phyloP scores from a whole-genome alignment of 1,140 invertebrate species.

The Vanessa atalanta region DNA sequence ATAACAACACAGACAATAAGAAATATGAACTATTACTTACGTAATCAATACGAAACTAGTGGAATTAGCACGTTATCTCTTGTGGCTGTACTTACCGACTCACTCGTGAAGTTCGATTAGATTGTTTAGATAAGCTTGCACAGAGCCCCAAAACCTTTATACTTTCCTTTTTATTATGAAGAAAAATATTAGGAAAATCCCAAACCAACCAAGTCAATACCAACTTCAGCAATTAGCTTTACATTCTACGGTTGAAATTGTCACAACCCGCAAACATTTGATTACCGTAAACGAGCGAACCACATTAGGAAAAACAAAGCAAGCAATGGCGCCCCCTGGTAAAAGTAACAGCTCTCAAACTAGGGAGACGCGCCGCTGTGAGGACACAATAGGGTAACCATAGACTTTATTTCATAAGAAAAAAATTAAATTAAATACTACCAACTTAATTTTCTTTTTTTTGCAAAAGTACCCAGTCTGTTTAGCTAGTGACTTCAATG shows the following conservation, averaged over 20 bases:
- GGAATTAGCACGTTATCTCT: no score
- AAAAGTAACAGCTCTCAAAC: conserved; percentile 24
- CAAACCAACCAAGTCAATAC: not conserved
- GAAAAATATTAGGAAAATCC: not conserved
- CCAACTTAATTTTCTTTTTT: no score
- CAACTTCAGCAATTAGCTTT: conserved; percentile 12
- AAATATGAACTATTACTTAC: no score
- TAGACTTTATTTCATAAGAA: not conserved
- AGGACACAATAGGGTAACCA: conserved; percentile 1
- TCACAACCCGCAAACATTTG: conserved; percentile 16
- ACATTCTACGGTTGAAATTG: conserved; percentile 17
- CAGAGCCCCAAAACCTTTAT: no score
- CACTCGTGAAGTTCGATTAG: no score
- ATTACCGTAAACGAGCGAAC: conserved; percentile 23
- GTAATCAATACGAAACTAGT: no score
- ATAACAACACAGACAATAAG: no score
- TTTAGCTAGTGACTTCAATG: no score
- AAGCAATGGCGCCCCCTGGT: conserved; percentile 17
- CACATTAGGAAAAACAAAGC: conserved; percentile 21
- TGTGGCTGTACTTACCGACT: no score
- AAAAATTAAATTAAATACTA: not conserved
- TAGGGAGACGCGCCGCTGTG: conserved; percentile 10
- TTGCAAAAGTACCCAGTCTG: no score
- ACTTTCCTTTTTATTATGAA: no score
- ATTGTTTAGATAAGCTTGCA: no score